Evolutionary conservation across 2,113 vertebrate genomes (phyloP), one percentile per base, ranked within the genome.

Genomic region (Calyptommatus sinebrachiatus): DNA sequence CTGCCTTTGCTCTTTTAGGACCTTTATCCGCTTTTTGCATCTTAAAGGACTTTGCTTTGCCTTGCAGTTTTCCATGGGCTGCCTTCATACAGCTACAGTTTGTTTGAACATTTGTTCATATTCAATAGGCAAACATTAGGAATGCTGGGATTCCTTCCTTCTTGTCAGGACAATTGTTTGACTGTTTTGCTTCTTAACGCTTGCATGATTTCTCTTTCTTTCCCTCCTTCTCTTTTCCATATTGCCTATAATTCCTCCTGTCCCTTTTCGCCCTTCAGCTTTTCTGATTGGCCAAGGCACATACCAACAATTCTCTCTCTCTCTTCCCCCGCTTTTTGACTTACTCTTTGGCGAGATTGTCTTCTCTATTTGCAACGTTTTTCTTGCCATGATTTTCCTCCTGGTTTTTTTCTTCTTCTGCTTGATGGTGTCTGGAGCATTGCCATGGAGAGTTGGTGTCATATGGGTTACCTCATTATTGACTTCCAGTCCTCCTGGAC

Each of bases 401-500:
- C 12, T 60, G 62, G 0, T 41, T 78, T 63, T 76, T 78, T n/a
- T n/a, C n/a, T n/a, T n/a, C n/a, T n/a, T 80, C 76, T 0, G 1
- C 53, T 0, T 45, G 72, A 41, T 31, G 0, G 7, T 35, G 21
- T 20, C 77, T 57, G 2, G 26, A 20, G 69, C 66, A 84, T 83
- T 71, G 31, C 62, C 5, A 29, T 35, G 0, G 73, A 62, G 69
- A 62, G 71, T 18, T 48, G 20, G 67, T 0, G 0, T 63, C 68
- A 57, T 63, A 57, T 2, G 0, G 67, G 48, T 81, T 91, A 85
- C 22, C 72, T 82, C 85, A 70, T 2, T 87, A 91, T 82, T 86
- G 88, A 92, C 85, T 89, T 50, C 35, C 67, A 78, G 81, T 77
- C 84, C 72, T 86, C 63, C 77, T 8, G 24, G 77, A 90, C 73